Evolutionary conservation across 1,140 invertebrate genomes (phyloP).

Genomic region (Paralvinella palmiformis): DNA sequence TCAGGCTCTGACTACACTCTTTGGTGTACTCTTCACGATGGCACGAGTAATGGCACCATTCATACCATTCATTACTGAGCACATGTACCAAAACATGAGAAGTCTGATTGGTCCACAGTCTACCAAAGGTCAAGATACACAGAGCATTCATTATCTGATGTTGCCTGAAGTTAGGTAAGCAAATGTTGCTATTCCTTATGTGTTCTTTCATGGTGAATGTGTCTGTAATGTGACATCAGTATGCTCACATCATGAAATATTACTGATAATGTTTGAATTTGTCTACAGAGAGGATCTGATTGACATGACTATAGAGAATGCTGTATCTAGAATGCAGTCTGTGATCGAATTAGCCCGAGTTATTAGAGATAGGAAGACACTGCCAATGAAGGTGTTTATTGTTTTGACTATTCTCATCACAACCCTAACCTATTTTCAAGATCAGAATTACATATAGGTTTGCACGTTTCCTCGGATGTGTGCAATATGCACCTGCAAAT

Average conservation of each 20-base stretch:
- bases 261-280: too few species aligned
- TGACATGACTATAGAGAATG: slow-evolving; percentile 77
- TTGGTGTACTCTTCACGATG: slow-evolving; percentile 82
- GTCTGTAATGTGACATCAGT: too few species aligned
- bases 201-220: too few species aligned
- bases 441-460: too few species aligned
- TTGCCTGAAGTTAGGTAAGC: slow-evolving; percentile 64
- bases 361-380: slow-evolving; percentile 83
- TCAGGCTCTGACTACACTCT: slow-evolving; percentile 80
- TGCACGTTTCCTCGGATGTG: too few species aligned
- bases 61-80: slow-evolving; percentile 93
- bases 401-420: too few species aligned
- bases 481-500: too few species aligned
- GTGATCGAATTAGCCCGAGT: slow-evolving; percentile 92
- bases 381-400: slow-evolving; percentile 72
- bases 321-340: slow-evolving; percentile 87
- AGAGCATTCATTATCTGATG: slow-evolving; percentile 83
- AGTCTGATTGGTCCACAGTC: slow-evolving; percentile 8
- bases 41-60: slow-evolving; percentile 91
- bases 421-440: too few species aligned
- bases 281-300: slow-evolving; percentile 63
- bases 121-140: slow-evolving; percentile 40
- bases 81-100: slow-evolving; percentile 71
- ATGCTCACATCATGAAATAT: too few species aligned
- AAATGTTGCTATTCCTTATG: slow-evolving; percentile 1